Evolutionary conservation across 1,140 invertebrate species (phyloP).

Genomic region (Zaprionus capensis): DNA sequence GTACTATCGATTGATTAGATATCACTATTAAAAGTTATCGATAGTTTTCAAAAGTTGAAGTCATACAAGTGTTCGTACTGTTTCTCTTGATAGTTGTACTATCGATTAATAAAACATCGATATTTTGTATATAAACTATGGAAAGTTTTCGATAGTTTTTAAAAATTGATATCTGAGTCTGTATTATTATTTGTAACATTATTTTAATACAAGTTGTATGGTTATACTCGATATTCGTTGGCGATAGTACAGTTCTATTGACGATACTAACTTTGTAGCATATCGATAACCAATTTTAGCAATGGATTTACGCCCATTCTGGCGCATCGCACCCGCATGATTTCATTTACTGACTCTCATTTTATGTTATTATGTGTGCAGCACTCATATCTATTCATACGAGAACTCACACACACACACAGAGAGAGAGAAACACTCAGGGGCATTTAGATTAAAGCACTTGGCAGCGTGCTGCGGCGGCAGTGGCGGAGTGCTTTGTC

Average conservation of each 20-base stretch:
- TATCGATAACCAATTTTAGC: background rate
- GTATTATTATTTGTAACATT: too few species aligned
- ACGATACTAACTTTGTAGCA: too few species aligned
- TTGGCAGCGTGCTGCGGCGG: slow-evolving; percentile 17
- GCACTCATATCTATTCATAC: slow-evolving; percentile 13
- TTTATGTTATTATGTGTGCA: slow-evolving; percentile 2
- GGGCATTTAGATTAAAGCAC: slow-evolving; percentile 18
- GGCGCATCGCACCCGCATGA: background rate
- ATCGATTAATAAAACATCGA: background rate
- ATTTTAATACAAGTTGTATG: too few species aligned
- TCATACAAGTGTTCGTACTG: too few species aligned
- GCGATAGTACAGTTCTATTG: too few species aligned
- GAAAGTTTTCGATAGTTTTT: too few species aligned
- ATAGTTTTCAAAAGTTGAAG: too few species aligned
- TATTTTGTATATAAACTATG: too few species aligned
- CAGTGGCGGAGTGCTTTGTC: slow-evolving; percentile 48
- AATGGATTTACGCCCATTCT: background rate
- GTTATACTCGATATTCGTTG: too few species aligned
- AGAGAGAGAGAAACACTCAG: background rate
- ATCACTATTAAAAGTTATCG: too few species aligned
- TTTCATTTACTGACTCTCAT: background rate
- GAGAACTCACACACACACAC: slow-evolving; percentile 2
- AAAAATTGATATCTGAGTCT: too few species aligned
- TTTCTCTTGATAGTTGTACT: too few species aligned
- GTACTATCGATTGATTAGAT: background rate